Evolutionary conservation across 2,113 vertebrate genomes (phyloP).

Genomic region (Aythya baeri): DNA sequence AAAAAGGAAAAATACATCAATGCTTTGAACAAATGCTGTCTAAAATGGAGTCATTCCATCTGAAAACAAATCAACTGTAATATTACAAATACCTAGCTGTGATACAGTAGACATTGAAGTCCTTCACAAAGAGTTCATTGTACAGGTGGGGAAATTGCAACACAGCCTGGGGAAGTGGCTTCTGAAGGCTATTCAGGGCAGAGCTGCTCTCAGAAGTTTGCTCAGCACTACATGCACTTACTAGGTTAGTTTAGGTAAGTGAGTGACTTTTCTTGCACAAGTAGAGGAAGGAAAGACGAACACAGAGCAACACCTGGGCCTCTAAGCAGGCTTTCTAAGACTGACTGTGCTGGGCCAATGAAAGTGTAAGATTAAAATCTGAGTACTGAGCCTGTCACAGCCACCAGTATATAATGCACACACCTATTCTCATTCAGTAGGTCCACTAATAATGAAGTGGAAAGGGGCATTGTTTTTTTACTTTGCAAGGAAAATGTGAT

Average conservation of each 20-base stretch:
- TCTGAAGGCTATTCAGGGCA: neutral
- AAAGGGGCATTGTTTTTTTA: neutral
- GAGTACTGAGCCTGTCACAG: neutral
- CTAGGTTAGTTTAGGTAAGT: neutral
- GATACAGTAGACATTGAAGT: neutral
- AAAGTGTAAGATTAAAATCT: neutral
- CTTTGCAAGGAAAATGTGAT: neutral
- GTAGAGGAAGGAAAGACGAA: neutral
- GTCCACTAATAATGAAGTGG: neutral
- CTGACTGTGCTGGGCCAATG: neutral
- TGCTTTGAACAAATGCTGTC: constrained; percentile 36
- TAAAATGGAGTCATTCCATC: constrained; percentile 5
- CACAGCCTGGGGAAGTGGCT: neutral
- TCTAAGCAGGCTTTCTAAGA: neutral
- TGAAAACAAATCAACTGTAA: constrained; percentile 14
- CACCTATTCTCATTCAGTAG: neutral
- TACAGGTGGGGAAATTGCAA: neutral
- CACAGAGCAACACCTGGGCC: neutral
- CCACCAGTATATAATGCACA: neutral
- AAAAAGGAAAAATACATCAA: constrained; percentile 5
- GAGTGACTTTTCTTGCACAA: neutral
- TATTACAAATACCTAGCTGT: neutral
- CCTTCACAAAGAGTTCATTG: neutral
- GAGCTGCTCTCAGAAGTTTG: neutral
- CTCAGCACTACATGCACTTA: neutral